phyloP scores from a whole-genome alignment of 2,113 vertebrate genomes.

The Ciconia maguari region DNA sequence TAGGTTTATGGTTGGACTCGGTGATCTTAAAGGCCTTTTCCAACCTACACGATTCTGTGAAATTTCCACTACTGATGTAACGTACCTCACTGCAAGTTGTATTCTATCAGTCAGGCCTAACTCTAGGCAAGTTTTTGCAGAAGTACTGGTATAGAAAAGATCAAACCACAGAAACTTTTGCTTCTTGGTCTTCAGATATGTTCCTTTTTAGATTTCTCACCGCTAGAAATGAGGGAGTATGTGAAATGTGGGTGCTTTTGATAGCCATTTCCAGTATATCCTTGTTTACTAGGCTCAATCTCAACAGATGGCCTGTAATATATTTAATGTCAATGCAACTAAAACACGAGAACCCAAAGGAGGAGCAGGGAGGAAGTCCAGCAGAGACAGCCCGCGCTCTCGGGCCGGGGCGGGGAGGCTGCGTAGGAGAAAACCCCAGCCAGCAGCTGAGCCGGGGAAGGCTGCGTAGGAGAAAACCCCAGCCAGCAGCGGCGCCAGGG shows the following conservation, averaged over 20 bases:
- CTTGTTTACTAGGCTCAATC: neutral
- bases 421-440: no score
- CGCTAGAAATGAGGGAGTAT: neutral
- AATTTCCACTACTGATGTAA: neutral
- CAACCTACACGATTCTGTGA: no score
- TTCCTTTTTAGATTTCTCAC: neutral
- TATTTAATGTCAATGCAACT: no score
- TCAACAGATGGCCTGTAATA: neutral
- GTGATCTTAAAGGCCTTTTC: no score
- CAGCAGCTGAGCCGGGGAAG: neutral
- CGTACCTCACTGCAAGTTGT: accelerated
- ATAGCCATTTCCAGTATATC: neutral
- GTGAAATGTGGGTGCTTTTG: neutral
- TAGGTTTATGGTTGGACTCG: no score
- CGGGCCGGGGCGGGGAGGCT: neutral
- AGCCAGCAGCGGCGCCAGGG: neutral
- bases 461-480: neutral
- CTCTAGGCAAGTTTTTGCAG: neutral
- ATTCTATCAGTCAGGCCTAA: neutral
- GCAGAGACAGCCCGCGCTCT: neutral
- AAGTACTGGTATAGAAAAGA: neutral
- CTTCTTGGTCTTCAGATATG: neutral
- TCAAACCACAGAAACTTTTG: neutral
- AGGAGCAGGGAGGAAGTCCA: neutral
- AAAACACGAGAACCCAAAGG: no score